Percentiles rank a stretch among this genome's conserved stretches.
Evolutionary conservation across 2,113 vertebrate species (phyloP).

Genomic region (Gobio gobio): DNA sequence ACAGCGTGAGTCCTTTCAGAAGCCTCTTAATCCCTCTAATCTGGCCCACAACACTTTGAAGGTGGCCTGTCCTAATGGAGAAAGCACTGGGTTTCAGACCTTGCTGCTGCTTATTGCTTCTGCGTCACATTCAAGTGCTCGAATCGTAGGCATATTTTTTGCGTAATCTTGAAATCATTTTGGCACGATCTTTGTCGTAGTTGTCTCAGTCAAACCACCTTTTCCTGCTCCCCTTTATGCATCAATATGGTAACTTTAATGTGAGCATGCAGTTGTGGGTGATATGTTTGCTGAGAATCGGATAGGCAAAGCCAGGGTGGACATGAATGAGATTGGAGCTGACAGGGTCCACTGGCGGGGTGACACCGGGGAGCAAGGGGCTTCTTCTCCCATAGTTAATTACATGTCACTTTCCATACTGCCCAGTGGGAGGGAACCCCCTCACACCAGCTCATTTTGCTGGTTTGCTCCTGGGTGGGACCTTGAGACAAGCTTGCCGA

Average conservation of each 20-base stretch:
- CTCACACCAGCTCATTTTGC: conserved; percentile 39
- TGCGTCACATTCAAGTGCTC: conserved; percentile 39
- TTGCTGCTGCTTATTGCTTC: conserved; percentile 29
- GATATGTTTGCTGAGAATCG: conserved; percentile 8
- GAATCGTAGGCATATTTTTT: not conserved
- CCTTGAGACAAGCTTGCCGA: conserved; percentile 27
- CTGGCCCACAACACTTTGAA: conserved; percentile 91
- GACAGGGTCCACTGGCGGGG: conserved; percentile 64
- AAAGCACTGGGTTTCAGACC: conserved; percentile 62
- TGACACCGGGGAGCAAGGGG: conserved; percentile 51
- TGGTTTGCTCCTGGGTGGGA: conserved; percentile 36
- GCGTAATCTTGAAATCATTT: not conserved
- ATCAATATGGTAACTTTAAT: not conserved
- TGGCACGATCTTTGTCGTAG: not conserved
- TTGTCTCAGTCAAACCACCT: not conserved
- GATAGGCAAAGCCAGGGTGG: conserved; percentile 58
- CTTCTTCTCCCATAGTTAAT: conserved; percentile 60
- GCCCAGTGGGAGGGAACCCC: conserved; percentile 49
- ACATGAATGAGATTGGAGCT: conserved; percentile 66
- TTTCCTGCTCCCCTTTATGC: not conserved
- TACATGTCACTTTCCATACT: conserved; percentile 65
- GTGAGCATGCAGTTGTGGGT: not conserved
- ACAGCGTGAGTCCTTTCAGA: conserved; percentile 90
- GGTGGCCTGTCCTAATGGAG: conserved; percentile 83
- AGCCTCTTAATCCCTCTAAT: conserved; percentile 95